Evolutionary conservation across 2,888 invertebrate genomes (phyloP), one percentile per base, ranked within the genome.

Genomic region (Saturnia pavonia): DNA sequence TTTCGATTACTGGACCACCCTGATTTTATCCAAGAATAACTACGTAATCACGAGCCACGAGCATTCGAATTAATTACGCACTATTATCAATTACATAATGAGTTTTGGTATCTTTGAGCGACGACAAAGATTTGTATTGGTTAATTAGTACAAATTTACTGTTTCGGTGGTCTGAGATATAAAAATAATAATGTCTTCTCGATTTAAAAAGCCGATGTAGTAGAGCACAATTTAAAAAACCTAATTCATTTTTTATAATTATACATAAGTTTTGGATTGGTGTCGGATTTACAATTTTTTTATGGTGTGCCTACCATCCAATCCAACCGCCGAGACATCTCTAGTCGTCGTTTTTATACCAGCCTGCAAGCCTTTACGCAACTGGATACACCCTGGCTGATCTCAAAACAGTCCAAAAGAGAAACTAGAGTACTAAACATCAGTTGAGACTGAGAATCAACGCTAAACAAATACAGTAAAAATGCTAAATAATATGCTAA

Each of bases 1-100:
- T 76, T 75, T 76, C 79, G 79, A 76, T 75, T 74, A 72, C 68
- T 70, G 76, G 91, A 90, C 91, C 91, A 91, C 91, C 91, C 86
- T 78, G 87, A 78, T 48, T 65, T 71, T 65, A 68, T 65, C 65
- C 63, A 42, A 63, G 65, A 27, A 25, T 69, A 63, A 54, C 67
- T 72, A 27, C 57, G 57, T 25, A 71, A 74, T 78, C 78, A 78
- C 77, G 79, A 76, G 80, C 81, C 81, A 34, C 78, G 76, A 76
- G 80, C 78, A 85, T 88, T 88, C 82, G 85, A 87, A 88, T 90
- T 87, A 89, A 89, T 88, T 86, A 86, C 77, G 81, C 88, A 86
- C 88, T 87, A 82, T 77, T 76, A 77, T 85, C 85, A 88, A 88
- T 88, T 88, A 86, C 75, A 82, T 83, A 85, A 87, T 84, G 80